Evolutionary conservation across 2,888 invertebrate genomes (phyloP), one percentile per base, ranked within the genome.

Genomic region (Cheilosia grossa): DNA sequence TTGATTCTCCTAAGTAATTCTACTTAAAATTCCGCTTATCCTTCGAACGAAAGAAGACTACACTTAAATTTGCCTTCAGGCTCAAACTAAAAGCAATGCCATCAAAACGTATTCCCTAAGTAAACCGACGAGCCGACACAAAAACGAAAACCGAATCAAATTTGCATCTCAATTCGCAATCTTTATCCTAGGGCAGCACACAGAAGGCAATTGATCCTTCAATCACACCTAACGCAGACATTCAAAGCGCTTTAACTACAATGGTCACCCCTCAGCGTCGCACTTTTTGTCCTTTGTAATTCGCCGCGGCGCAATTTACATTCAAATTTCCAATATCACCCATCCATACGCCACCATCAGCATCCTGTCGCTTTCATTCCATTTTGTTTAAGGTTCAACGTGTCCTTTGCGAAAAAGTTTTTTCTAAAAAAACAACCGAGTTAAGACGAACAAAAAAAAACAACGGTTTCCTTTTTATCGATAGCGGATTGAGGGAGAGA

Each of bases 281-380:
- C 49, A 4, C 24, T 6, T 56, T 58, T 40, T 56, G 63, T 24
- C 40, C 44, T 59, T 67, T 58, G 51, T 75, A 72, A 79, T 58
- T 56, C 72, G 51, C 24, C 64, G 64, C 70, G 58, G 58, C 58
- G 70, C 58, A 79, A 79, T 79, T 79, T 79, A 72, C 58, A 79
- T 79, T 79, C 58, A 70, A 79, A 79, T 79, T 79, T 79, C 69
- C 77, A 77, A 69, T 77, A 77, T 67, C 75, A 74, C 37, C 63
- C 19, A 47, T 42, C 56, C 54, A 56, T 63, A 59, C 61, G 42
- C 72, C 59, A 72, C 17, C 69, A 53, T 63, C 37, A n/a, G 56
- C 47, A 78, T 78, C 77, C 77, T 77, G 54, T 53, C 63, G 37
- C 37, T 54, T 24, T 61, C 53, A 51, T 61, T 72, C 24, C 24